phyloP scores from a whole-genome alignment of 2,888 invertebrate genomes.

The Flabesymbios commensalis region DNA sequence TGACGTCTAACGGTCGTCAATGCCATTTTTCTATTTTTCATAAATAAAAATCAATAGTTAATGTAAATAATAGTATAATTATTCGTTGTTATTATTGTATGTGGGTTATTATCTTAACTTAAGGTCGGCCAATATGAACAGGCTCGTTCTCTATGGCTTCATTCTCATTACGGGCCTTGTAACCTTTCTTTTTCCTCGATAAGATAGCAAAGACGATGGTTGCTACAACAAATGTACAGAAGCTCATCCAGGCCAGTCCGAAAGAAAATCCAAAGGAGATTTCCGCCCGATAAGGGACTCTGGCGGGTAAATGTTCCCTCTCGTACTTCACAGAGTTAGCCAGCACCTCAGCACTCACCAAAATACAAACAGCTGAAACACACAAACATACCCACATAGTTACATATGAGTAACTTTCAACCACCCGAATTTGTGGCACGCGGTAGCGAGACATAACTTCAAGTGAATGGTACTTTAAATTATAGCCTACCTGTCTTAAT shows the following conservation, averaged over 20 bases:
- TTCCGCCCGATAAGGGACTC: slow-evolving; percentile 72
- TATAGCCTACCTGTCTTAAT: no score
- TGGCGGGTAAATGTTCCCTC: slow-evolving; percentile 68
- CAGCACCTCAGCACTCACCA: slow-evolving; percentile 82
- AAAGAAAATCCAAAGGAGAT: slow-evolving; percentile 70
- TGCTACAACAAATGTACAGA: slow-evolving; percentile 71
- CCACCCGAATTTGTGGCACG: no score
- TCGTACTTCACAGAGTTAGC: slow-evolving; percentile 76
- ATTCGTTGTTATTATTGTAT: no score
- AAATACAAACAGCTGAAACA: slow-evolving; percentile 73
- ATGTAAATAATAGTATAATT: no score
- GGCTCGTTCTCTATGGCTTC: slow-evolving; percentile 84
- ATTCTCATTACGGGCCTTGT: slow-evolving; percentile 80
- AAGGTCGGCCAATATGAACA: slow-evolving; percentile 70
- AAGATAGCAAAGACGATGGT: slow-evolving; percentile 78
- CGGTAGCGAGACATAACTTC: no score
- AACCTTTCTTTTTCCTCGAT: slow-evolving; percentile 83
- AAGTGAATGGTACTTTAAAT: no score
- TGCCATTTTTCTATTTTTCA: no score
- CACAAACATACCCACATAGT: not conserved
- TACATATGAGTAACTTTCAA: not conserved
- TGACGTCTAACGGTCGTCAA: no score
- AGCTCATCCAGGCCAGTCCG: slow-evolving; percentile 73
- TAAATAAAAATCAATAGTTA: no score
- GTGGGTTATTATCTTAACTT: no score